These are phyloP conservation scores for Bibio marci DNA, from an alignment of 2,888 invertebrate genomes.

Conservation along the genomic window DNA sequence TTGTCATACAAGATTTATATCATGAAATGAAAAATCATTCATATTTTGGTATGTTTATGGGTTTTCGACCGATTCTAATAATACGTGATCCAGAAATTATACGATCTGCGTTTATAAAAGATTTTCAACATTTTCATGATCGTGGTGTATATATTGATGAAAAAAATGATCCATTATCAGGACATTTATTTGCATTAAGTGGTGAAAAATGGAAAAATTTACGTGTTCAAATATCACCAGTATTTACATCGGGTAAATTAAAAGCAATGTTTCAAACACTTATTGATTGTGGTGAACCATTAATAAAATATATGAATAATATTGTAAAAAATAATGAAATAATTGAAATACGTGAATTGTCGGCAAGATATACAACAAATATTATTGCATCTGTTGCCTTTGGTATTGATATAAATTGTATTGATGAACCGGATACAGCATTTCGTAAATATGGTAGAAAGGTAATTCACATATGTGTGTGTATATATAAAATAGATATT, in stretches of 20 bases:
- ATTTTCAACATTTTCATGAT: conserved; percentile 40
- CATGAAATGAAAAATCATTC: conserved; percentile 17
- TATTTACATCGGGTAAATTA: conserved; percentile 43
- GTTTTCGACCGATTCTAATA: conserved; percentile 35
- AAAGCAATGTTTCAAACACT: conserved; percentile 39
- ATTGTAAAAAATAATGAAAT: conserved; percentile 20
- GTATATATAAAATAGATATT: too few relatives aligned
- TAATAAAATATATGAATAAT: conserved; percentile 27
- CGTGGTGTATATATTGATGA: conserved; percentile 38
- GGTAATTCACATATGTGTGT: too few relatives aligned
- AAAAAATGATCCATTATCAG: conserved; percentile 35
- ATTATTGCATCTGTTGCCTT: conserved; percentile 22
- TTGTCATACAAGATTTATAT: conserved; percentile 36
- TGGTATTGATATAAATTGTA: conserved; percentile 17
- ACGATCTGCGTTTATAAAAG: conserved; percentile 37
- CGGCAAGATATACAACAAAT: conserved; percentile 21
- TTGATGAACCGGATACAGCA: conserved; percentile 14
- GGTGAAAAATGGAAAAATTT: conserved; percentile 40
- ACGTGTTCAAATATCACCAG: conserved; percentile 38
- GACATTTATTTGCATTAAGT: conserved; percentile 36
- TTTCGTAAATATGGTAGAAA: conserved; percentile 14
- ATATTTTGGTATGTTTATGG: conserved; percentile 37
- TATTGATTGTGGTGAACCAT: conserved; percentile 32
- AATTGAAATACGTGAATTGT: conserved; percentile 26
- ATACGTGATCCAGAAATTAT: conserved; percentile 39